Conservation (phyloP, 1,140 invertebrate genomes). For the Eueides isabella region DNA sequence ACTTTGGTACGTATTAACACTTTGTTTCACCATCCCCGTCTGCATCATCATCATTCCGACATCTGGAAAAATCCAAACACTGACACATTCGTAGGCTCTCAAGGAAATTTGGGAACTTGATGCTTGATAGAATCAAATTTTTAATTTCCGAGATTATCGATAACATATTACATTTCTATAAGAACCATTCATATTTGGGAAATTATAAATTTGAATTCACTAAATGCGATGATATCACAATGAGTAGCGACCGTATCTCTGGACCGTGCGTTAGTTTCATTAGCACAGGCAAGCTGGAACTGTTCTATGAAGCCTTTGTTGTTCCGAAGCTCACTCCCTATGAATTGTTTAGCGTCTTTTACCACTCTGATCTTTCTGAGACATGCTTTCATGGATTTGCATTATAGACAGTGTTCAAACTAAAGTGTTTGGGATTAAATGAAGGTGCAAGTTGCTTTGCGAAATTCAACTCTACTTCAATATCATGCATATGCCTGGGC, state of each 20-base stretch:
- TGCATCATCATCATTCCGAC: constrained; percentile 97
- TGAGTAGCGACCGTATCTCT: constrained; percentile 62
- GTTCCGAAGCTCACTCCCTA: constrained; percentile 67
- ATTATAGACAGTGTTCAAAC: constrained; percentile 58
- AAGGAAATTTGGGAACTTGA: constrained; percentile 50
- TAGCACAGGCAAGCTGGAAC: constrained; percentile 76
- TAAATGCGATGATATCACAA: constrained; percentile 62
- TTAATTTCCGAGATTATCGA: constrained; percentile 27
- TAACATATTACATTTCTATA: background rate
- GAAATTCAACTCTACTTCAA: constrained; percentile 72
- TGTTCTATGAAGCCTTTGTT: constrained; percentile 74
- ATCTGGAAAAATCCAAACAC: constrained; percentile 91
- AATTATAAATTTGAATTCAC: constrained; percentile 58
- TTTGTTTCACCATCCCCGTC: constrained; percentile 95
- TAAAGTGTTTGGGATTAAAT: constrained; percentile 72
- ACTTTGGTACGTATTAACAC: constrained; percentile 90
- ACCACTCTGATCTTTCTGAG: constrained; percentile 76
- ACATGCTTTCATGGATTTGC: constrained; percentile 80
- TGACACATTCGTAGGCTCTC: constrained; percentile 81
- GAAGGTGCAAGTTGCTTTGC: constrained; percentile 76
- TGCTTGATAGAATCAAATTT: constrained; percentile 58
- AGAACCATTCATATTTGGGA: background rate
- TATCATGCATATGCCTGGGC: constrained; percentile 75
- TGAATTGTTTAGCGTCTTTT: constrained; percentile 56
- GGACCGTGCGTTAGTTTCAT: constrained; percentile 71